Conservation (phyloP, 2,797 vertebrate species). For the Ispidina picta region DNA sequence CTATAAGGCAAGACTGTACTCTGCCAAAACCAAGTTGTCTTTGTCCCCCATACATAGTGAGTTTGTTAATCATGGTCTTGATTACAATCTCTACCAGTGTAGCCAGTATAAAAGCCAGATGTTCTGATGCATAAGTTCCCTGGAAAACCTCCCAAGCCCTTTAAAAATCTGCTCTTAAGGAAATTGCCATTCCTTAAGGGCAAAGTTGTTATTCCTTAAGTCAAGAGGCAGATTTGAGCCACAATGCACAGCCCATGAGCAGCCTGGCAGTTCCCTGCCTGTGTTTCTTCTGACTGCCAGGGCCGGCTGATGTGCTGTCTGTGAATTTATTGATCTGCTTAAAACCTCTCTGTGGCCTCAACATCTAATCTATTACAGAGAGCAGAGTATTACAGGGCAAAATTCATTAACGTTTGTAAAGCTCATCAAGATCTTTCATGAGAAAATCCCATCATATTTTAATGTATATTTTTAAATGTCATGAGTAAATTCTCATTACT, state of each 20-base stretch:
- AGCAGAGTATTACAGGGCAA: slow-evolving; percentile 23
- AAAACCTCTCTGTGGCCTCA: slow-evolving; percentile 1
- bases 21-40: background rate
- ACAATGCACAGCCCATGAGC: rapidly evolving
- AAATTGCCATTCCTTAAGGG: background rate
- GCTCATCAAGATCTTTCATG: slow-evolving; percentile 55
- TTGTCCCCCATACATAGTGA: rapidly evolving
- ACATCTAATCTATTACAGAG: background rate
- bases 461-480: slow-evolving; percentile 55
- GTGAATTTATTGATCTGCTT: slow-evolving; percentile 32
- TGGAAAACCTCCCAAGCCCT: background rate
- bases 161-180: background rate
- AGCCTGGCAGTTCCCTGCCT: background rate
- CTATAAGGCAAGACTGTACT: background rate
- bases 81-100: background rate
- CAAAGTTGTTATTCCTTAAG: background rate
- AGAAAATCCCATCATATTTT: slow-evolving; percentile 52
- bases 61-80: background rate
- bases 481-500: background rate
- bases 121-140: background rate
- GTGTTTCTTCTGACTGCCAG: background rate
- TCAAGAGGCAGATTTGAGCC: background rate
- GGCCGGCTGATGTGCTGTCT: background rate
- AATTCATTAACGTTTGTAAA: slow-evolving; percentile 54
- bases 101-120: background rate